Conservation (phyloP, 2,797 vertebrate species). For the Centropyge bicolor region DNA sequence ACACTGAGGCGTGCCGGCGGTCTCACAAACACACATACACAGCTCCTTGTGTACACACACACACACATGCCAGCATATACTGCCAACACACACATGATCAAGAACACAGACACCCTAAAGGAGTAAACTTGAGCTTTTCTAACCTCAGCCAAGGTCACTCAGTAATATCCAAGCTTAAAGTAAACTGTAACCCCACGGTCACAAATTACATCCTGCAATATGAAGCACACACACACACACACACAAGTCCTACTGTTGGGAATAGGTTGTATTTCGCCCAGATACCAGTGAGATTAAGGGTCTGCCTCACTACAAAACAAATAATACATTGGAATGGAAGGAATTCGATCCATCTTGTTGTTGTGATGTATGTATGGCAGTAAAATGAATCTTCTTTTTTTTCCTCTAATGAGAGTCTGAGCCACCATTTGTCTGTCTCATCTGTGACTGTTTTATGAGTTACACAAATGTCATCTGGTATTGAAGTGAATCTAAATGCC, state of each 20-base stretch:
- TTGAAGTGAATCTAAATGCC: conserved; percentile 46
- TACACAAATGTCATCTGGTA: conserved; percentile 39
- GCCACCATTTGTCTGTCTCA: conserved; percentile 5
- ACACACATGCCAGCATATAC: not conserved
- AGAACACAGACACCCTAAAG: conserved; percentile 33
- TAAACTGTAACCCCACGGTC: conserved; percentile 59
- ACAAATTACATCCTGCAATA: conserved; percentile 61
- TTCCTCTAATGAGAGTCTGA: not conserved
- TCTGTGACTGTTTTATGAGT: conserved; percentile 24
- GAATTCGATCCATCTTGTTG: conserved; percentile 28
- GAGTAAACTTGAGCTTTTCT: conserved; percentile 63
- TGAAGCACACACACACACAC: conserved; percentile 27
- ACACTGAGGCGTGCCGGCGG: conserved; percentile 37
- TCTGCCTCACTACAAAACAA: conserved; percentile 49
- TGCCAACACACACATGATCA: not conserved
- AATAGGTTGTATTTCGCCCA: conserved; percentile 54
- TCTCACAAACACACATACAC: conserved; percentile 25
- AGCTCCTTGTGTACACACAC: not conserved
- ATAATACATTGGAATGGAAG: conserved; percentile 50
- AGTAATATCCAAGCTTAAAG: conserved; percentile 66
- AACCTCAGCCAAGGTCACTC: conserved; percentile 69
- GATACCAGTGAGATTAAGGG: conserved; percentile 39
- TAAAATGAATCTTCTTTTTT: not conserved
- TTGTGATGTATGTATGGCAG: conserved; percentile 12
- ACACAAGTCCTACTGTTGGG: conserved; percentile 30